Percentiles rank a stretch among this genome's conserved stretches.
Conservation (phyloP, 2,888 invertebrate genomes). For the Cosmia pyralina region DNA sequence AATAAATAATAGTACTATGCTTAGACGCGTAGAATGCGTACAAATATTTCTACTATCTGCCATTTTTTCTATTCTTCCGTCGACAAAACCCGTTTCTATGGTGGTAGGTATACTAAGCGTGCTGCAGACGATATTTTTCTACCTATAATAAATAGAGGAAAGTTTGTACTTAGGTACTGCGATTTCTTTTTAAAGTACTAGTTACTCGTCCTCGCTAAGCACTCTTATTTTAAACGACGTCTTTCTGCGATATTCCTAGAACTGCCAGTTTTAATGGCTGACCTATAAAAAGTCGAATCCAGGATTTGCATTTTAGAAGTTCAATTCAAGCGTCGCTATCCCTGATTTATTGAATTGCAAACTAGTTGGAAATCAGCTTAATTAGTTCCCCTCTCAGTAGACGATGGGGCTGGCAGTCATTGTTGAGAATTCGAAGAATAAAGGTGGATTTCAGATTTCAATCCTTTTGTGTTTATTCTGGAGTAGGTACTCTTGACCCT, state of each 20-base stretch:
- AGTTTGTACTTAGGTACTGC: neutral
- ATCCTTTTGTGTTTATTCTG: slow-evolving; percentile 2
- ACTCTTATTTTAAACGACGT: slow-evolving; percentile 16
- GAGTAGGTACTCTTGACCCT: neutral
- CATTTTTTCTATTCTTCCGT: too few relatives aligned
- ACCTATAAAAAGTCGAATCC: slow-evolving; percentile 31
- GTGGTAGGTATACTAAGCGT: neutral
- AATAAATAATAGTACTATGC: too few relatives aligned
- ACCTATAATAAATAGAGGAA: neutral
- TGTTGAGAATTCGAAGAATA: neutral
- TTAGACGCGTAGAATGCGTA: too few relatives aligned
- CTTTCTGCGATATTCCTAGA: neutral
- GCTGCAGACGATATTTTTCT: neutral
- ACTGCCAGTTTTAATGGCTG: slow-evolving; percentile 26
- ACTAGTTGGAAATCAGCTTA: slow-evolving; percentile 41
- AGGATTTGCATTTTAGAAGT: slow-evolving; percentile 52
- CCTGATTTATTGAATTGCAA: slow-evolving; percentile 41
- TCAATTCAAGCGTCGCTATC: slow-evolving; percentile 37
- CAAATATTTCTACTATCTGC: too few relatives aligned
- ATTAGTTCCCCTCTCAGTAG: slow-evolving; percentile 11
- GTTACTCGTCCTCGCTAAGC: neutral
- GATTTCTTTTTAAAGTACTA: slow-evolving; percentile 10
- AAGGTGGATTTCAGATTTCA: slow-evolving; percentile 1
- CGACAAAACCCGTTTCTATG: too few relatives aligned
- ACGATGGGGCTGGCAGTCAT: slow-evolving; percentile 8